Evolutionary conservation across 2,113 vertebrate genomes (phyloP).

Genomic region (Oryzias curvinotus): DNA sequence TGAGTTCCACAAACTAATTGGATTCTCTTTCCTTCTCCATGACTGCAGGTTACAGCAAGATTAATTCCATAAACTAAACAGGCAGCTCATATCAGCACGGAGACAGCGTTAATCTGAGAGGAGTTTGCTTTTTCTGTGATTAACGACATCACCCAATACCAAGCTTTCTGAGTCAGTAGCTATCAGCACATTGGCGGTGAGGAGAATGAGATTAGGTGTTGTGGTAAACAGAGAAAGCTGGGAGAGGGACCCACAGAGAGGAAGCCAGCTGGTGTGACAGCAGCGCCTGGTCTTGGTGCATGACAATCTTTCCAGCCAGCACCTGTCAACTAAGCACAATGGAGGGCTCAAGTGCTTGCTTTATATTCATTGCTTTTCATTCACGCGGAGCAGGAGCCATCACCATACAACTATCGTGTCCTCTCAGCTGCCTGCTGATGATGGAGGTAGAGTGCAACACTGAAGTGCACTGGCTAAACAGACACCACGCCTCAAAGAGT

Average conservation of each 20-base stretch:
- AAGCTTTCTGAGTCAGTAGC: constrained; percentile 16
- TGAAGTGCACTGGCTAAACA: constrained; percentile 16
- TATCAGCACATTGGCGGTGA: constrained; percentile 21
- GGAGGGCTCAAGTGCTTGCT: constrained; percentile 39
- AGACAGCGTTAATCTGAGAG: constrained; percentile 38
- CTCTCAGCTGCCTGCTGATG: constrained; percentile 12
- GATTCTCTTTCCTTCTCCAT: constrained; percentile 1
- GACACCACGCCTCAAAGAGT: not conserved
- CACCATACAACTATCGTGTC: constrained; percentile 1
- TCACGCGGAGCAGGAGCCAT: constrained; percentile 15
- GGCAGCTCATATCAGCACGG: constrained; percentile 27
- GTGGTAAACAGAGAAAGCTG: constrained; percentile 42
- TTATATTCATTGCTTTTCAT: constrained; percentile 60
- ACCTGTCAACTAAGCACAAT: constrained; percentile 61
- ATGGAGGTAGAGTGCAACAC: constrained; percentile 4
- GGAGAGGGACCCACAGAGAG: constrained; percentile 37
- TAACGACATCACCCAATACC: constrained; percentile 35
- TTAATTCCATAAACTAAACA: constrained; percentile 8
- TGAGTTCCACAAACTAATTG: not conserved
- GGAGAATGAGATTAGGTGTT: constrained; percentile 61
- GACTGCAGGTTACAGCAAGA: constrained; percentile 9
- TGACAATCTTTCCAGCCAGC: constrained; percentile 55
- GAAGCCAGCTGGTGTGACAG: constrained; percentile 43
- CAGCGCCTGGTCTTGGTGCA: constrained; percentile 41
- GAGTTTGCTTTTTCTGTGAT: constrained; percentile 42